Evolutionary conservation across 53 echinoderm and acorn worm species (phyloP), one percentile per base, ranked within the genome.

Genomic region (Arbacia lixula): DNA sequence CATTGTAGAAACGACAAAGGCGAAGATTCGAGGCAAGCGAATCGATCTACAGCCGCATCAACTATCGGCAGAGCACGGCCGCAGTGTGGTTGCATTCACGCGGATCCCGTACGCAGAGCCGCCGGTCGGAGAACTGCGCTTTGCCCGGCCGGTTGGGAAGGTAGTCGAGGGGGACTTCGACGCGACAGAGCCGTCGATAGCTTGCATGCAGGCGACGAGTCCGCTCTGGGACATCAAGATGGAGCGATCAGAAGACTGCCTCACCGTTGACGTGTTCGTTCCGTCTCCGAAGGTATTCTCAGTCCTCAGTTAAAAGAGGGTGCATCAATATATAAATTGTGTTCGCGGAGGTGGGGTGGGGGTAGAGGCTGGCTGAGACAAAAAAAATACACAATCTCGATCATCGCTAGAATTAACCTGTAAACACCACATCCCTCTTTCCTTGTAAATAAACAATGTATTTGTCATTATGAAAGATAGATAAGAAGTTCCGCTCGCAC

Each of bases 231-330:
- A 33, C 9, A n/a, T 74, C 10, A n/a, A 74, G 20, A 1, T 9
- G 2, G 51, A 50, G n/a, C 53, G n/a, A 6, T 31, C 53, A n/a
- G 74, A 74, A 34, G 74, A 74, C 20, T 74, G 74, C 52, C 74
- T 74, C 16, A n/a, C 34, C 9, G 51, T 74, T 5, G 74, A 74
- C 52, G 21, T 74, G 33, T 74, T 52, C 12, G 74, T 74, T 30
- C 74, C 74, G 16, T 4, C 49, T 17, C 74, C 74, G 20, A 30
- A 74, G 74, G 74, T 74, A 74, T n/a, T n/a, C n/a, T n/a, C n/a
- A n/a, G n/a, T n/a, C n/a, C n/a, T n/a, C n/a, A n/a, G n/a, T n/a
- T n/a, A n/a, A n/a, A n/a, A n/a, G n/a, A n/a, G n/a, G n/a, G n/a
- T n/a, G n/a, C n/a, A n/a, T n/a, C n/a, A n/a, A n/a, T n/a, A n/a